Evolutionary conservation across 2,797 vertebrate genomes (phyloP).

Genomic region (Euphonia xanthogaster): DNA sequence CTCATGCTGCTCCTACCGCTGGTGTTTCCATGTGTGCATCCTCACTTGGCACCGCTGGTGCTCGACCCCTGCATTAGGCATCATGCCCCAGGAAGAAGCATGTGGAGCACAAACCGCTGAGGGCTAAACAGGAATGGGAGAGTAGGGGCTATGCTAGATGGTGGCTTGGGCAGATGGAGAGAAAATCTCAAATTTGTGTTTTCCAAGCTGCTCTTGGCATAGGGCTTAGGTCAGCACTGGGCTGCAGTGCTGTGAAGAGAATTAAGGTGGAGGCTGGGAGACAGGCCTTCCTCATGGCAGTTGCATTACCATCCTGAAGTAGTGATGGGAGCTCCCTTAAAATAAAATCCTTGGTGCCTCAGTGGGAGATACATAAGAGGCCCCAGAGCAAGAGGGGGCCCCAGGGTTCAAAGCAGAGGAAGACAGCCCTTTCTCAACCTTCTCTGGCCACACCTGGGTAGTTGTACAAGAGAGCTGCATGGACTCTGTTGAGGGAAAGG

Average conservation of each 20-base stretch:
- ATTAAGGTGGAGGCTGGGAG: not conserved
- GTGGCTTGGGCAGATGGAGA: not conserved
- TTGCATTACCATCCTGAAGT: not conserved
- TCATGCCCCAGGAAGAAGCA: rapidly evolving
- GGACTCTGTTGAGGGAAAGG: not conserved
- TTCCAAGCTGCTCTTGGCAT: not conserved
- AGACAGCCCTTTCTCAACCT: not conserved
- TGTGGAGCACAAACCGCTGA: not conserved
- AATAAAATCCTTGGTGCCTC: not conserved
- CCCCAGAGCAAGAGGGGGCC: not conserved
- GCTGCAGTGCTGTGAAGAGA: not conserved
- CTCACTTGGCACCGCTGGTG: rapidly evolving
- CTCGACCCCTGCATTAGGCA: not conserved
- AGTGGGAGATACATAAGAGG: not conserved
- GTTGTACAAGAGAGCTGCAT: rapidly evolving
- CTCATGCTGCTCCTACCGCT: rapidly evolving
- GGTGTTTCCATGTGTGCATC: not conserved
- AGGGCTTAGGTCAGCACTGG: not conserved
- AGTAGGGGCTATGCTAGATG: not conserved
- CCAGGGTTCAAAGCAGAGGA: not conserved
- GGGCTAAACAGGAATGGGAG: not conserved
- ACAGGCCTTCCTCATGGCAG: not conserved
- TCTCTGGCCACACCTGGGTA: not conserved
- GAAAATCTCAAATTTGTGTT: not conserved
- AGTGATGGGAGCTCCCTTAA: not conserved